Percentiles rank a stretch among this genome's conserved stretches.
These are phyloP conservation scores for Drosophila mercatorum DNA, from an alignment of 2,888 invertebrate species.

Conservation along the genomic window DNA sequence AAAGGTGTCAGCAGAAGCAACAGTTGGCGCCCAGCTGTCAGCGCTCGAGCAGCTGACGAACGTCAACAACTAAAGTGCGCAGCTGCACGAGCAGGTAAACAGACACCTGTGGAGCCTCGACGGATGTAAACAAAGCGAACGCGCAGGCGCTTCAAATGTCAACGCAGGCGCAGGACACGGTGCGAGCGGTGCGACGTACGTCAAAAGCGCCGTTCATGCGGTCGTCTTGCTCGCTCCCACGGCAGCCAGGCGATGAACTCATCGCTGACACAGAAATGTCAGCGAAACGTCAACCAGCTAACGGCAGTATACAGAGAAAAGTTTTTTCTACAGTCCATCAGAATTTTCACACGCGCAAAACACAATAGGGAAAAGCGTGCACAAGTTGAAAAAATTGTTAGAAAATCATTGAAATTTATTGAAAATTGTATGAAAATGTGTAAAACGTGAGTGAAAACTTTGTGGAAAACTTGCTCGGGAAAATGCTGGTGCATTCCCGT, in stretches of 20 bases:
- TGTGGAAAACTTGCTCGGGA: conserved; percentile 13
- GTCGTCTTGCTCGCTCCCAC: conserved; percentile 39
- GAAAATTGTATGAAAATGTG: conserved; percentile 26
- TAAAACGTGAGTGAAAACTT: conserved; percentile 18
- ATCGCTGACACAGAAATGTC: conserved; percentile 76
- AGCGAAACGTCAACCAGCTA: conserved; percentile 60
- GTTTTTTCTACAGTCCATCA: conserved; percentile 59
- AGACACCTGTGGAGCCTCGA: conserved; percentile 65
- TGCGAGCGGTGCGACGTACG: conserved; percentile 48
- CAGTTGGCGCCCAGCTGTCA: conserved; percentile 42
- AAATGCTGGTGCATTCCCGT: conserved; percentile 22
- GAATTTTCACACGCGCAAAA: conserved; percentile 57
- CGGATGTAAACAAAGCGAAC: conserved; percentile 69
- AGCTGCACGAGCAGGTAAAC: conserved; percentile 63
- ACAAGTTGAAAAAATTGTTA: not conserved
- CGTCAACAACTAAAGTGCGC: conserved; percentile 58
- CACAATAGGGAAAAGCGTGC: conserved; percentile 12
- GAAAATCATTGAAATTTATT: not conserved
- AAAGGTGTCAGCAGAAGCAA: conserved; percentile 24
- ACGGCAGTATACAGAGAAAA: conserved; percentile 77
- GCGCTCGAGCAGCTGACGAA: conserved; percentile 41
- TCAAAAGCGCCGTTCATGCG: not conserved
- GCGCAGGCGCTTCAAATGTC: conserved; percentile 69
- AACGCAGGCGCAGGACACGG: conserved; percentile 56
- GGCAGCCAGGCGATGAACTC: conserved; percentile 42